Evolutionary conservation across 2,888 invertebrate genomes (phyloP).

Genomic region (Heliconius erato): DNA sequence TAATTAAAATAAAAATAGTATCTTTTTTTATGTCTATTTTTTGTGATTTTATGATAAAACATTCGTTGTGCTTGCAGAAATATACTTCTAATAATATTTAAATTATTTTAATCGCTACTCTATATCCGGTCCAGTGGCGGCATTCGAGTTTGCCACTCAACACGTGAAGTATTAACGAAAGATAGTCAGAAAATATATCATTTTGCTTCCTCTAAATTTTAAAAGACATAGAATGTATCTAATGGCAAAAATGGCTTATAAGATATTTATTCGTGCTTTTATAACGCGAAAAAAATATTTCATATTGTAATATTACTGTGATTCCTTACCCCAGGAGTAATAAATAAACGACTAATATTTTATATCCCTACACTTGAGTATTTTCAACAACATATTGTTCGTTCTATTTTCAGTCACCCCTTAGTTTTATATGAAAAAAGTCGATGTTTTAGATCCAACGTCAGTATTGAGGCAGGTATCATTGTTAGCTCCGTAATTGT

Average conservation of each 20-base stretch:
- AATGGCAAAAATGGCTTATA: background rate
- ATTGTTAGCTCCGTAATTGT: constrained; percentile 42
- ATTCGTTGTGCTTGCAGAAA: background rate
- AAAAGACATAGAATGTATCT: background rate
- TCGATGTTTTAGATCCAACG: constrained; percentile 41
- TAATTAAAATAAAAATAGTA: no score
- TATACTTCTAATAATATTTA: background rate
- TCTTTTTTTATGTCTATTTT: background rate
- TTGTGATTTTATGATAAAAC: background rate
- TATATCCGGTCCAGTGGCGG: background rate
- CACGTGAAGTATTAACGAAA: background rate
- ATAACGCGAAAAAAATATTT: background rate
- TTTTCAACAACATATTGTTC: constrained; percentile 46
- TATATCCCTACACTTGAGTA: constrained; percentile 36
- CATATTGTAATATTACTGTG: background rate
- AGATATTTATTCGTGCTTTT: background rate
- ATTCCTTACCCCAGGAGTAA: constrained; percentile 1
- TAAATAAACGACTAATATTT: constrained; percentile 40
- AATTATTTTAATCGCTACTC: background rate
- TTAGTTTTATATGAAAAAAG: constrained; percentile 40
- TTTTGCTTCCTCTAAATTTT: background rate
- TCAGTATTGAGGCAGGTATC: constrained; percentile 32
- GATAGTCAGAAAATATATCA: background rate
- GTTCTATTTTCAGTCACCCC: constrained; percentile 41
- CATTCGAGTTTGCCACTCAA: background rate